Conservation (phyloP, 2,113 vertebrate genomes). For the Cyanoramphus novaezelandiae region DNA sequence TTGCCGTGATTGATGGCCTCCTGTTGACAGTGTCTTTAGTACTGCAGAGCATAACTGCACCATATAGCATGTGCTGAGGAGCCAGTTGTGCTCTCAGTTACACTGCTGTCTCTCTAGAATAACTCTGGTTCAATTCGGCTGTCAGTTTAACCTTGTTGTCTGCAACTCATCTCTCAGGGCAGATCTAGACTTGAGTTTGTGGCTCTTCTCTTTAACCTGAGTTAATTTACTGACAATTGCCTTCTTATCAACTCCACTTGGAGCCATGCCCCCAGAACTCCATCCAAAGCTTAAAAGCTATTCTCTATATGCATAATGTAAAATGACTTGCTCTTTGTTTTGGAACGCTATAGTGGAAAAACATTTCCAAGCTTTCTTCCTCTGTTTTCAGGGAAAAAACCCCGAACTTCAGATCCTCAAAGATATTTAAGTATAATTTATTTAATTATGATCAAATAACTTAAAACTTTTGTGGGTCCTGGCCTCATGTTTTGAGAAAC, state of each 20-base stretch:
- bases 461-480: background rate
- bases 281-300: background rate
- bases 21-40: background rate
- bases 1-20: background rate
- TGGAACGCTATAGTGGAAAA: background rate
- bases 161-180: background rate
- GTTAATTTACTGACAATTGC: background rate
- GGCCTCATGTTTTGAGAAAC: background rate
- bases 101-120: background rate
- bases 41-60: background rate
- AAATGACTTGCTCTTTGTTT: background rate
- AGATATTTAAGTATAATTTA: background rate
- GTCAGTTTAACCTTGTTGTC: background rate
- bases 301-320: background rate
- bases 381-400: background rate
- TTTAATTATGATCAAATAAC: background rate
- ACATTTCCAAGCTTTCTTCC: background rate
- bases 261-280: background rate
- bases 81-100: background rate
- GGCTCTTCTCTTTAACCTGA: background rate
- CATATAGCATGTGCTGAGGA: background rate
- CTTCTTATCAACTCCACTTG: background rate
- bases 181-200: background rate
- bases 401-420: background rate
- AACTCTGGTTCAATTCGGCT: background rate